Conservation (phyloP, 2,113 vertebrate species). For the mouse (Mus musculus) region GRCm39 chr2:156522001-156522500, state of each 20-base stretch:
- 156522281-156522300: background rate
- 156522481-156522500: background rate
- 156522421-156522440: background rate
- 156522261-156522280: background rate
- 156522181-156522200: slow-evolving; percentile 32
- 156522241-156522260: slow-evolving; percentile 2
- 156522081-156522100: background rate
- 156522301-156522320: background rate
- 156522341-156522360: background rate
- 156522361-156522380: background rate
- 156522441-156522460: too few relatives aligned
- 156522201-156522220: background rate
- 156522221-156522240: slow-evolving; percentile 41
- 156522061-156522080: background rate
- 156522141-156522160: slow-evolving; percentile 37
- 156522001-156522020: background rate
- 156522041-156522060: background rate
- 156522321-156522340: background rate
- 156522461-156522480: background rate
- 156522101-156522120: slow-evolving; percentile 13
- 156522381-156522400: background rate
- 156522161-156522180: slow-evolving; percentile 44
- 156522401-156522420: background rate
- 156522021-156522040: background rate
- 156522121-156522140: background rate